Conservation (phyloP, 2,888 invertebrate genomes). For the Tribolium freemani region DNA sequence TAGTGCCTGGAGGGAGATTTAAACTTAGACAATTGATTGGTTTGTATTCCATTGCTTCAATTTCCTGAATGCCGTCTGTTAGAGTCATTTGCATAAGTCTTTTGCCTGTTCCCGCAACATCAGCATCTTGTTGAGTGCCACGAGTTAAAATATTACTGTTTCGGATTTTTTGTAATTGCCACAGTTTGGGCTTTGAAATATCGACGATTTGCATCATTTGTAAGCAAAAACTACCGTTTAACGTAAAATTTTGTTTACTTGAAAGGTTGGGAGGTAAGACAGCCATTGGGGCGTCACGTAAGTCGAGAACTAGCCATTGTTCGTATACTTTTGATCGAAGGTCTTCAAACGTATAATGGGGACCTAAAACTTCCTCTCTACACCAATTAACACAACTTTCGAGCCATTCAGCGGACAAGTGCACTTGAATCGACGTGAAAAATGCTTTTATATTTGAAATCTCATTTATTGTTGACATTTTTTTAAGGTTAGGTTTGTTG, state of each 20-base stretch:
- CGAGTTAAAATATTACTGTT: constrained; percentile 66
- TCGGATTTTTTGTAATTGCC: constrained; percentile 68
- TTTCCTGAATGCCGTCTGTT: constrained; percentile 81
- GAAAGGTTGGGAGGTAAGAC: constrained; percentile 73
- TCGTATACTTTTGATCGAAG: constrained; percentile 73
- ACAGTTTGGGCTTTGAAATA: constrained; percentile 71
- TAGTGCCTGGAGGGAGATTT: constrained; percentile 74
- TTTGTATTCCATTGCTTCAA: constrained; percentile 81
- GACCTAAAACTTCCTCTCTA: constrained; percentile 65
- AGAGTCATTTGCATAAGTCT: constrained; percentile 80
- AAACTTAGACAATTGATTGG: constrained; percentile 73
- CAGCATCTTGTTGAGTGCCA: constrained; percentile 71
- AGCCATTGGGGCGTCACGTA: constrained; percentile 75
- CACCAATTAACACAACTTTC: constrained; percentile 72
- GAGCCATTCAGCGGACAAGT: constrained; percentile 62
- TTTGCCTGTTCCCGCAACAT: constrained; percentile 70
- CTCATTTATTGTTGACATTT: constrained; percentile 1
- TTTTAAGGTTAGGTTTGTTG: constrained; percentile 18
- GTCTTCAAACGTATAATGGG: constrained; percentile 67
- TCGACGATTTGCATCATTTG: constrained; percentile 76
- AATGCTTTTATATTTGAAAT: constrained; percentile 48
- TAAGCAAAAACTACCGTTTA: constrained; percentile 72
- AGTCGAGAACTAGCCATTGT: constrained; percentile 78
- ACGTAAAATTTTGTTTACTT: constrained; percentile 65
- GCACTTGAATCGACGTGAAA: constrained; percentile 54